phyloP scores from a whole-genome alignment of 92 coral and sea anemone genomes.

The Parazoanthus atlanticus region DNA sequence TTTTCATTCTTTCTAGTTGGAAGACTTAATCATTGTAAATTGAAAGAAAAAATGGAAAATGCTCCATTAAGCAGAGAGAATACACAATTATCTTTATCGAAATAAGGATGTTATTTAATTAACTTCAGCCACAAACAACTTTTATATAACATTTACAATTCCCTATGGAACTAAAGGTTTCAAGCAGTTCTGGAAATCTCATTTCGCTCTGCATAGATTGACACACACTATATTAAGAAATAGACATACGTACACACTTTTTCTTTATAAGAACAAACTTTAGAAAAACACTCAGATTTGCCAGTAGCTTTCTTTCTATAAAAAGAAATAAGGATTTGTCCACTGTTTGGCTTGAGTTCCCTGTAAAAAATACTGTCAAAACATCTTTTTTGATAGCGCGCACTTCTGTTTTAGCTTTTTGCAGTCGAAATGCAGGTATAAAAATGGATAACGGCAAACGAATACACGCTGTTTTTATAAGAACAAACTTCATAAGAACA shows the following conservation, averaged over 20 bases:
- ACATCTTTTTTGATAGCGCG: neutral
- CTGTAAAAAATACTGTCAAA: too few relatives aligned
- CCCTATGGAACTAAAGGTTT: neutral
- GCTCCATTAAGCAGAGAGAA: neutral
- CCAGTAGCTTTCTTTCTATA: too few relatives aligned
- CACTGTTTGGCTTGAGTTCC: neutral
- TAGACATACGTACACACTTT: too few relatives aligned
- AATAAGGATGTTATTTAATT: neutral
- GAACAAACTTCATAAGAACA: too few relatives aligned
- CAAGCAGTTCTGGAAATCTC: neutral
- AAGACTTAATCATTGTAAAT: neutral
- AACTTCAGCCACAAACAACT: neutral
- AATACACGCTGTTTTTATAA: too few relatives aligned
- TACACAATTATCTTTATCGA: neutral
- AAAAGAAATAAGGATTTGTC: too few relatives aligned
- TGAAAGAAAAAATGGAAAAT: neutral
- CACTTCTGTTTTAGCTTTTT: neutral
- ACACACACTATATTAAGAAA: neutral
- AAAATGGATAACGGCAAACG: too few relatives aligned
- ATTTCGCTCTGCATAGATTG: neutral
- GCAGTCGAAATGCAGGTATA: neutral
- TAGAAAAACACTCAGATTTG: too few relatives aligned
- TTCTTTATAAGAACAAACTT: too few relatives aligned
- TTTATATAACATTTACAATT: neutral
- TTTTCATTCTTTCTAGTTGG: constrained; percentile 5